Percentiles rank a stretch among this genome's conserved stretches.
These are phyloP conservation scores for Procambarus virginalis DNA, from an alignment of 1,140 invertebrate species.

Conservation along the genomic window DNA sequence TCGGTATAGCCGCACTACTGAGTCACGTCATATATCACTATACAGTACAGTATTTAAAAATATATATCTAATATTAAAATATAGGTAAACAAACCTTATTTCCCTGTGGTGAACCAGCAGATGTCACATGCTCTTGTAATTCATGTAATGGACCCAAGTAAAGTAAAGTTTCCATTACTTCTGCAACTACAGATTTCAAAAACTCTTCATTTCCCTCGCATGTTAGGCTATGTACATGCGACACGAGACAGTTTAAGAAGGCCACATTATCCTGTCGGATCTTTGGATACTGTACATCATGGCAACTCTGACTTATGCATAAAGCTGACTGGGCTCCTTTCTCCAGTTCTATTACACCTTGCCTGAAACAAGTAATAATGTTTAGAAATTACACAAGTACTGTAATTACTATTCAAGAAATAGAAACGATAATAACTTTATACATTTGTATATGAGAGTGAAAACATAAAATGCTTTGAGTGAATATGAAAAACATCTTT, in stretches of 20 bases:
- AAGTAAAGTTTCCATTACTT: conserved; percentile 16
- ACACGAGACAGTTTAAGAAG: conserved; percentile 8
- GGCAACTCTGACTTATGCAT: not conserved
- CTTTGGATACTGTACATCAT: not conserved
- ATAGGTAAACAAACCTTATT: conserved; percentile 39
- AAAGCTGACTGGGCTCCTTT: conserved; percentile 30
- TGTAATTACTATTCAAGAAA: too few species aligned
- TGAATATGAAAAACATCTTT: too few species aligned
- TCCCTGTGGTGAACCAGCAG: conserved; percentile 49
- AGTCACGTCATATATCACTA: too few species aligned
- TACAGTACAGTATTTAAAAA: too few species aligned
- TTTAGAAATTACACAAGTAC: too few species aligned
- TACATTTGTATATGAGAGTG: not conserved
- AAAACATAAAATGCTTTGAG: not conserved
- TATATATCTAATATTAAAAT: too few species aligned
- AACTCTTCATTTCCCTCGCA: conserved; percentile 13
- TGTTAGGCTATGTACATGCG: not conserved
- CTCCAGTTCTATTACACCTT: conserved; percentile 30
- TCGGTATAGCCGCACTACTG: too few species aligned
- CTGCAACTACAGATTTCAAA: not conserved
- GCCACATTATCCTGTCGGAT: conserved; percentile 20
- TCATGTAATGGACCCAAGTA: conserved; percentile 42
- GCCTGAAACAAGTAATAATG: not conserved
- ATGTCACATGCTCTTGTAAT: conserved; percentile 48
- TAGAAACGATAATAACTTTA: too few species aligned